Evolutionary conservation across 2,113 vertebrate genomes (phyloP).

Genomic region (Anoura caudifer): DNA sequence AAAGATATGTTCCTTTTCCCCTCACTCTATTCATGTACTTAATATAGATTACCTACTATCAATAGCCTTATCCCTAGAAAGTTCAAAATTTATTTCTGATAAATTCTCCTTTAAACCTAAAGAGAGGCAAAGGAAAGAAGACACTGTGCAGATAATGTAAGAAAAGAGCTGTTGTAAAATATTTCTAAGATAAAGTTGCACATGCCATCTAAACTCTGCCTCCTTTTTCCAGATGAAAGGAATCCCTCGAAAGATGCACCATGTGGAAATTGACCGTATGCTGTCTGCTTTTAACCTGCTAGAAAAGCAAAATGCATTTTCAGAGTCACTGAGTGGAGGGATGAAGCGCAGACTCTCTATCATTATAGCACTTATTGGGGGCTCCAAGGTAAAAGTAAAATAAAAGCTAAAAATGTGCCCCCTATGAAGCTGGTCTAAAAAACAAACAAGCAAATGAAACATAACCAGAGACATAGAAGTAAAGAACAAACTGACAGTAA

Average conservation of each 20-base stretch:
- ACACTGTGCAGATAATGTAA: neutral
- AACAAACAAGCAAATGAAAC: too few relatives aligned
- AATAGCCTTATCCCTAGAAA: neutral
- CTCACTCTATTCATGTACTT: neutral
- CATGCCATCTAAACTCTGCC: neutral
- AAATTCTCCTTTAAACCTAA: neutral
- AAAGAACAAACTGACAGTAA: too few relatives aligned
- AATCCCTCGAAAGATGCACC: slow-evolving; percentile 80
- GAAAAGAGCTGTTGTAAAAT: neutral
- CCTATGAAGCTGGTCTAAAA: neutral
- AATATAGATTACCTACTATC: neutral
- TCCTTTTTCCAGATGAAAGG: slow-evolving; percentile 88
- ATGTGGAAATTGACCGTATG: slow-evolving; percentile 85
- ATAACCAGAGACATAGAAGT: too few relatives aligned
- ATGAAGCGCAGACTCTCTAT: slow-evolving; percentile 98
- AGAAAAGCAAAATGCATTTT: slow-evolving; percentile 85
- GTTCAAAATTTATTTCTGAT: neutral
- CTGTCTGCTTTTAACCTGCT: slow-evolving; percentile 88
- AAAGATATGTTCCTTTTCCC: neutral
- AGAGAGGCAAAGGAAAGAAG: neutral
- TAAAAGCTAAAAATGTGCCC: neutral
- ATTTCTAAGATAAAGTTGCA: neutral
- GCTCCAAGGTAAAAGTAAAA: slow-evolving; percentile 86
- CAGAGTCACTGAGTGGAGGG: slow-evolving; percentile 90
- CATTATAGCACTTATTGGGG: slow-evolving; percentile 93